Conservation (phyloP, 2,888 invertebrate genomes). For the Meteorus colon region DNA sequence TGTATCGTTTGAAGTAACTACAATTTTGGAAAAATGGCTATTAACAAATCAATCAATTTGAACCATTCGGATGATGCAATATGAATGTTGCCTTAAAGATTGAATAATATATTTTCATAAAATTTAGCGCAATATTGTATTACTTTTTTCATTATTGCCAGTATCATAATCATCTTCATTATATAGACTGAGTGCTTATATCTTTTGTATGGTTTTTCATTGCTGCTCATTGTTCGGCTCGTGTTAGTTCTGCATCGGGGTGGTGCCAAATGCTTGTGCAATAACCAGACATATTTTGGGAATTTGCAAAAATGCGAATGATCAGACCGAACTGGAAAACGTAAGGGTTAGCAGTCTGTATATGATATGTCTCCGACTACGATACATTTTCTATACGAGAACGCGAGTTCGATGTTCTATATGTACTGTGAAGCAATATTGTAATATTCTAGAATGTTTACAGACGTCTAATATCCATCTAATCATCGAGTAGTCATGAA, state of each 20-base stretch:
- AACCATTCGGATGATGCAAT: not conserved
- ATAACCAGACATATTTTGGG: no score
- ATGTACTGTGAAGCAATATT: not conserved
- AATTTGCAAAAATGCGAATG: no score
- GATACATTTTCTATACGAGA: no score
- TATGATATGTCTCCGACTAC: no score
- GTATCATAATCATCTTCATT: not conserved
- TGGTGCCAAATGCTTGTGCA: no score
- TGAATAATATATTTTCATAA: constrained; percentile 10
- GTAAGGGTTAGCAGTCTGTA: no score
- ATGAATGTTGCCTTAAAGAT: not conserved
- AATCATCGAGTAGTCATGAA: not conserved
- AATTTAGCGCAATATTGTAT: constrained; percentile 7
- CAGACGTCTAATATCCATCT: not conserved
- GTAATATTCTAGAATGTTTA: not conserved
- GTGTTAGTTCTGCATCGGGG: no score
- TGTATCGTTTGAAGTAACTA: not conserved
- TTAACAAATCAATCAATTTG: not conserved
- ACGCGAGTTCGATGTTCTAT: no score
- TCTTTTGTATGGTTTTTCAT: not conserved
- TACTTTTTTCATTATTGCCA: not conserved
- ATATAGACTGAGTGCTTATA: not conserved
- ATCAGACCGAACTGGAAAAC: no score
- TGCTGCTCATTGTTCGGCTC: no score
- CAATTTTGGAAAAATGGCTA: not conserved